phyloP scores from a whole-genome alignment of 2,797 vertebrate genomes.

The Microchirus variegatus region DNA sequence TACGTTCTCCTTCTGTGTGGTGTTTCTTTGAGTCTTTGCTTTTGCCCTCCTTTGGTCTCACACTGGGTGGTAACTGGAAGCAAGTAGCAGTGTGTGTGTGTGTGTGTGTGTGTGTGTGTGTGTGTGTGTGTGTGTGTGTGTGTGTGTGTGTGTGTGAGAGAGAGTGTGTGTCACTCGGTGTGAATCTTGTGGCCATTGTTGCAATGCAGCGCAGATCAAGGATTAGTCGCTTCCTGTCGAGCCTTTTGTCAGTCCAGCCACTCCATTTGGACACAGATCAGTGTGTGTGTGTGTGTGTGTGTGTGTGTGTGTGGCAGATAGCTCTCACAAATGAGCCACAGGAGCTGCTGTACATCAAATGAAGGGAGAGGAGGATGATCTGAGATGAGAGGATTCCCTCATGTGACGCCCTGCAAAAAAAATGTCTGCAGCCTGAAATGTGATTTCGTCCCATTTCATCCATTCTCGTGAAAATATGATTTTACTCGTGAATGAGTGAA shows the following conservation, averaged over 20 bases:
- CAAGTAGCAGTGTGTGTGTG: conserved; percentile 61
- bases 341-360: conserved; percentile 46
- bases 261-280: conserved; percentile 80
- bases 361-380: conserved; percentile 32
- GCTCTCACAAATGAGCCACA: conserved; percentile 55
- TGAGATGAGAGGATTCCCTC: conserved; percentile 48
- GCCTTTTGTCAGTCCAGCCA: conserved; percentile 80
- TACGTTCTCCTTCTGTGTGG: conserved; percentile 23
- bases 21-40: background rate
- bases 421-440: conserved; percentile 19
- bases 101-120: conserved; percentile 38
- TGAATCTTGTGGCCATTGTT: conserved; percentile 77
- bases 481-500: background rate
- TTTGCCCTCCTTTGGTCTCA: conserved; percentile 28
- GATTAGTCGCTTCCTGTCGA: conserved; percentile 84
- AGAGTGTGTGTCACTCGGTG: conserved; percentile 42
- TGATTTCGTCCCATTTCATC: conserved; percentile 27
- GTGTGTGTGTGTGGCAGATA: conserved; percentile 8
- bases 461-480: background rate
- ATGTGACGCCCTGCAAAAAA: conserved; percentile 5
- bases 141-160: too few relatives aligned
- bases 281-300: conserved; percentile 35
- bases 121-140: conserved; percentile 28
- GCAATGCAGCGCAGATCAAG: conserved; percentile 78
- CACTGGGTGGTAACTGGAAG: conserved; percentile 68